Evolutionary conservation across 2,888 invertebrate genomes (phyloP).

Genomic region (Rhagophthalmus giganteus): DNA sequence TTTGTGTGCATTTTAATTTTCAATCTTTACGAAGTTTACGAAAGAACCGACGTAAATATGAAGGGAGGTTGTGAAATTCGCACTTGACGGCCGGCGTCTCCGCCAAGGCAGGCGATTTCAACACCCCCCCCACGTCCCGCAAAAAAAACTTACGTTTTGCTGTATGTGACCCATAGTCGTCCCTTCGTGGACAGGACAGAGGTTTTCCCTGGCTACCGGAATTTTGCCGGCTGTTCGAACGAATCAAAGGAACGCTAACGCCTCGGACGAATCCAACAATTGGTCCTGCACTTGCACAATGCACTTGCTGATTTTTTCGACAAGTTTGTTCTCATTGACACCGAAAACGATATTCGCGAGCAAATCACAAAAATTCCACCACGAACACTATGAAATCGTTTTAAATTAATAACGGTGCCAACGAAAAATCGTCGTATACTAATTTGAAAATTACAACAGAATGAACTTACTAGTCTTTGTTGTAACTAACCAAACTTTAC

Average conservation of each 20-base stretch:
- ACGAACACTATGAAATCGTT: not conserved
- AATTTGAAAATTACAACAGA: conserved; percentile 11
- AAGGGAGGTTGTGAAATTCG: too few relatives aligned
- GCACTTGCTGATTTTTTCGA: conserved; percentile 16
- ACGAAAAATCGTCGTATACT: conserved; percentile 15
- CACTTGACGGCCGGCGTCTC: too few relatives aligned
- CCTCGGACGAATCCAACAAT: conserved; percentile 26
- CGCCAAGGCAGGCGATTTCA: too few relatives aligned
- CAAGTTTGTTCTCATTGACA: conserved; percentile 30
- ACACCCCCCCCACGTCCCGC: too few relatives aligned
- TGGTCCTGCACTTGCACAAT: conserved; percentile 16
- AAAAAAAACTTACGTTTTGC: conserved; percentile 50
- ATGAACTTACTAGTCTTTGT: conserved; percentile 3
- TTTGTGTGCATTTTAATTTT: too few relatives aligned
- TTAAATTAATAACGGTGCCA: not conserved
- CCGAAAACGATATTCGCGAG: conserved; percentile 3
- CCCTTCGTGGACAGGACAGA: conserved; percentile 53
- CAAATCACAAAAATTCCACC: not conserved
- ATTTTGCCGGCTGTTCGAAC: conserved; percentile 47
- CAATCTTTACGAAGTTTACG: too few relatives aligned
- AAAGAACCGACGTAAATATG: too few relatives aligned
- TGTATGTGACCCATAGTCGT: conserved; percentile 57
- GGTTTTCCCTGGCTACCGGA: conserved; percentile 55
- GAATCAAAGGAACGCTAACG: conserved; percentile 11
- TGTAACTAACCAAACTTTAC: conserved; percentile 34